Base-by-base conservation (phyloP, 2,888 invertebrate genomes). In the Odontocolon sp. region DNA sequence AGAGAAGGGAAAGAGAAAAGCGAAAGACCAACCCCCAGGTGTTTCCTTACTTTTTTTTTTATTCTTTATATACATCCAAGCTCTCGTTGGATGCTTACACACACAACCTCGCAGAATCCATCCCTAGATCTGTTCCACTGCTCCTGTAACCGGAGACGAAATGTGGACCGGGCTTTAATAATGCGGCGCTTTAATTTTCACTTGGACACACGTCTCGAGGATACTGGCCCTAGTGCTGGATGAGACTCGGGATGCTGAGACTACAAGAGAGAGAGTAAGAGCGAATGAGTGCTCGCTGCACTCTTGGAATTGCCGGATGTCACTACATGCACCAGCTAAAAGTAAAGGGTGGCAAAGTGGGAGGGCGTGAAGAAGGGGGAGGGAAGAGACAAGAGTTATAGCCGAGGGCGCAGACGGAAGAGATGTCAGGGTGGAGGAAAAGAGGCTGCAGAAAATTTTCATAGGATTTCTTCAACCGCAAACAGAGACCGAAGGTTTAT, bases 161-260 rank as follows among this genome's bases (percentile, higher is more conserved):
- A 77, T 68, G 77, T 68, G 63, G 77, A 72, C 67, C 71, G 71
- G 63, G 50, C 68, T 71, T 77, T 63, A 77, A 71, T 77, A 71
- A 77, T 72, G 77, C 71, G 71, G 63, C 63, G 68, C 71, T 77
- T 72, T 77, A 77, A 77, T 77, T 71, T 77, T 72, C 71, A 77
- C 71, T 77, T 68, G 71, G 77, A 68, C 77, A 68, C 71, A 77
- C 71, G 54, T 71, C 67, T 77, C 40, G 76, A 77, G 71, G 67
- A 67, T 45, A 47, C 45, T 42, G 59, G 50, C 47, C 31, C 52
- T 66, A 67, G 71, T 67, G 61, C 71, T 47, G 64, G 57, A 69
- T 64, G 70, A 75, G 70, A 66, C 75, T n/a, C 70, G 66, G 66
- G 70, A 47, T 33, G 59, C 42, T 31, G 67, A 61, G 67, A 52